Evolutionary conservation across 64 coral and sea anemone genomes (phyloP).

Genomic region (Porites lutea): DNA sequence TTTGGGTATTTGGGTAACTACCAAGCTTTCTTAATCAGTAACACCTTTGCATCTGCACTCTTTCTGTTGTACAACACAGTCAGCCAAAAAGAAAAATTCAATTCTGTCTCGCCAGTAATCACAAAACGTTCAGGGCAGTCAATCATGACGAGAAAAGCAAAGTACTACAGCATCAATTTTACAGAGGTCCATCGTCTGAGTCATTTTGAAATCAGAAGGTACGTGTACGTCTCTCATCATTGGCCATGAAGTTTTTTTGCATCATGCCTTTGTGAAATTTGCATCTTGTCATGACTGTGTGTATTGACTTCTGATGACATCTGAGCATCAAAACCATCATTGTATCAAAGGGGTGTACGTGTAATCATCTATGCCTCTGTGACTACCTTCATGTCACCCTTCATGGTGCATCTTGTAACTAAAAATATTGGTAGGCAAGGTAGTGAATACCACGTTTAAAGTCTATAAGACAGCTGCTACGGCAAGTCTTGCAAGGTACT

Average conservation of each 20-base stretch:
- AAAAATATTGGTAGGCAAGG: slow-evolving; percentile 52
- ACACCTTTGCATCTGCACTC: background rate
- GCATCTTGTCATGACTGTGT: slow-evolving; percentile 33
- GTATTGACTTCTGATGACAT: slow-evolving; percentile 70
- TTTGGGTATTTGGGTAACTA: background rate
- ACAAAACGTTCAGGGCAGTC: background rate
- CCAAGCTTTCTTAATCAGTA: background rate
- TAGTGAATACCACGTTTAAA: slow-evolving; percentile 7
- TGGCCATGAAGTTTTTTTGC: slow-evolving; percentile 50
- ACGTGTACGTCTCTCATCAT: background rate
- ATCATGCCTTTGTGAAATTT: slow-evolving; percentile 55
- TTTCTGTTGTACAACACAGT: background rate
- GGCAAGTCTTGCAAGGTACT: background rate
- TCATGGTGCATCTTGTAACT: slow-evolving; percentile 57
- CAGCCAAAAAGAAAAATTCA: background rate
- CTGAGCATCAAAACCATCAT: slow-evolving; percentile 66
- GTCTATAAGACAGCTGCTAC: background rate
- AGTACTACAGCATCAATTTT: slow-evolving; percentile 40
- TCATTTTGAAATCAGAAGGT: background rate
- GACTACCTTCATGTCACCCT: slow-evolving; percentile 57
- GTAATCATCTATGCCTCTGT: slow-evolving; percentile 69
- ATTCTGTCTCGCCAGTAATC: background rate
- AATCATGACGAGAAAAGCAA: slow-evolving; percentile 5
- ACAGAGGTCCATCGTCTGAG: slow-evolving; percentile 35
- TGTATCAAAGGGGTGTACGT: slow-evolving; percentile 50